Base-by-base conservation (phyloP, 2,888 invertebrate genomes). In the Stegana nigrithorax region DNA sequence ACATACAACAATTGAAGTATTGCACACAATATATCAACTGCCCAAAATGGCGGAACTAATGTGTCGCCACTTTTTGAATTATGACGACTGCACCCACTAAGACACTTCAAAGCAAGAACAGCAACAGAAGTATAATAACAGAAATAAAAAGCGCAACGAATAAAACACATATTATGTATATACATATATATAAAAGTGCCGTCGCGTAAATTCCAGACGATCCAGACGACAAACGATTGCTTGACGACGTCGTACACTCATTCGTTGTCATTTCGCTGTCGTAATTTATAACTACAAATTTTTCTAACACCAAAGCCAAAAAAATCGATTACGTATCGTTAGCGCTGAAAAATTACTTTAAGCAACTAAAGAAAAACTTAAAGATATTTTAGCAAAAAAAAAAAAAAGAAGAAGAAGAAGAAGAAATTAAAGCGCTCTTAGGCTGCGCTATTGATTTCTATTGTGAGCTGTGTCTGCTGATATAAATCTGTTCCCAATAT, bases 1-100 rank as follows among this genome's bases (percentile, higher is more conserved):
- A n/a, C n/a, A n/a, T n/a, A n/a, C n/a, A n/a, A n/a, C n/a, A n/a
- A n/a, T n/a, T n/a, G n/a, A n/a, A n/a, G n/a, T n/a, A 14, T 39
- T 39, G 12, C 19, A 29, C 47, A 19, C 23, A 44, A 59, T 59
- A 29, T 59, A 73, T 72, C 71, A 70, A 67, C 63, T 75, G 73
- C 66, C 65, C 67, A 71, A 73, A 72, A 73, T 63, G 68, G 72
- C 67, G 75, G 75, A 73, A 76, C 75, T 75, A 75, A 75, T 75
- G 76, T 71, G 72, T 72, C 73, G 66, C 64, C 66, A 70, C 60
- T 72, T 72, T 76, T 23, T 72, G 75, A 75, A 73, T 72, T 75
- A 75, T 75, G 72, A 73, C 75, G 68, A 66, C 71, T 7, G 21
- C 19, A 19, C 6, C 23, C n/a, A 47, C 25, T 12, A 59, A 60